Conservation (phyloP, 1,140 invertebrate genomes). For the Drosophila equinoxialis region DNA sequence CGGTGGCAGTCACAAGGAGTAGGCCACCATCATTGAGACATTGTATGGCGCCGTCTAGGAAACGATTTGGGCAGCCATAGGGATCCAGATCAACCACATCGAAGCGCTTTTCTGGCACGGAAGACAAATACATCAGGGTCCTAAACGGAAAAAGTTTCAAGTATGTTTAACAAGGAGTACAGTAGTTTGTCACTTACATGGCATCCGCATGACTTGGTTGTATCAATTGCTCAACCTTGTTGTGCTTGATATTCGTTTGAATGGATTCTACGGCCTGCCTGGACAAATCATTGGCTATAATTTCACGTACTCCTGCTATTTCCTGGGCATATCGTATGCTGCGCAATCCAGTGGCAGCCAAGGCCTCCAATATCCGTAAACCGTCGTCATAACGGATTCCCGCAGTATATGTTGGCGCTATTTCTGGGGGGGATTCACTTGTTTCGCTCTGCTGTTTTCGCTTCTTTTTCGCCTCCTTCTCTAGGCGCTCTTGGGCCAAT, state of each 20-base stretch:
- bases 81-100: slow-evolving; percentile 98
- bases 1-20: slow-evolving; percentile 98
- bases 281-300: slow-evolving; percentile 98
- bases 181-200: slow-evolving; percentile 85
- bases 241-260: slow-evolving; percentile 90
- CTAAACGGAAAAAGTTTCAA: slow-evolving; percentile 82
- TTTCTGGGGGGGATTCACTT: not conserved
- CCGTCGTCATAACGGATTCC: slow-evolving; percentile 84
- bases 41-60: slow-evolving; percentile 96
- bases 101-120: slow-evolving; percentile 88
- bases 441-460: slow-evolving; percentile 22
- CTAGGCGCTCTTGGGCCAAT: slow-evolving; percentile 62
- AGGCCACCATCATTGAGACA: slow-evolving; percentile 90
- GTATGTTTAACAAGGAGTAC: not conserved
- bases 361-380: slow-evolving; percentile 93
- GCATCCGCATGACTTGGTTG: slow-evolving; percentile 91
- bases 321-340: slow-evolving; percentile 98
- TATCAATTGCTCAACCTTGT: slow-evolving; percentile 90
- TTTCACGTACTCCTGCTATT: slow-evolving; percentile 90
- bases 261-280: slow-evolving; percentile 93
- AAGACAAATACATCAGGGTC: slow-evolving; percentile 92
- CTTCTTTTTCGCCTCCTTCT: slow-evolving; percentile 65
- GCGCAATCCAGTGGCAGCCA: slow-evolving; percentile 95
- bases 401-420: slow-evolving; percentile 33
- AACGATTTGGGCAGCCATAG: slow-evolving; percentile 96